Evolutionary conservation across 2,797 vertebrate genomes (phyloP).

Genomic region (Muscicapa striata): DNA sequence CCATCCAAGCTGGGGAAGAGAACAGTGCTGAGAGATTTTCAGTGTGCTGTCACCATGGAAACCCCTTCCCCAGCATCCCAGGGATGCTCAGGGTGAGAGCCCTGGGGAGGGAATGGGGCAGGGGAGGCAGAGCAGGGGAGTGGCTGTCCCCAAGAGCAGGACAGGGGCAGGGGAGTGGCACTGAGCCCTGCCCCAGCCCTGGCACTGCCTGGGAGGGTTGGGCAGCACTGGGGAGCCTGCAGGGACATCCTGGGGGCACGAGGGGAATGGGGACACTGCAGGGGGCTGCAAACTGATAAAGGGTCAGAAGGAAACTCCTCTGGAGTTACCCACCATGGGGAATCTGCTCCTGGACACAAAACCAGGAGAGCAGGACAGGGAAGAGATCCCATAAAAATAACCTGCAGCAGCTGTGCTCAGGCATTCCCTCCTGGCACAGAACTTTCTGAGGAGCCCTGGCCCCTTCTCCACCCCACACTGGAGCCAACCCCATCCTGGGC

Average conservation of each 20-base stretch:
- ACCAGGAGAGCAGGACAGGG: neutral
- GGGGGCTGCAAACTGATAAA: neutral
- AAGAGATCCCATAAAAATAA: neutral
- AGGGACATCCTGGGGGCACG: neutral
- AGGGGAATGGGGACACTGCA: accelerated
- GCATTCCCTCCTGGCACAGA: accelerated
- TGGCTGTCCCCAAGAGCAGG: neutral
- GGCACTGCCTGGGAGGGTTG: too few relatives aligned
- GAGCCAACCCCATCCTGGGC: accelerated
- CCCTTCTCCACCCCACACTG: accelerated
- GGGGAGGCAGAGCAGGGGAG: neutral
- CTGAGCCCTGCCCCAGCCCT: neutral
- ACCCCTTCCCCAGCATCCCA: conserved; percentile 18
- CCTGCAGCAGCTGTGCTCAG: neutral
- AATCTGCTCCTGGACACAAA: neutral
- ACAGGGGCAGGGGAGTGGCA: neutral
- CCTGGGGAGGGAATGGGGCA: neutral
- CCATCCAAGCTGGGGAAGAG: neutral
- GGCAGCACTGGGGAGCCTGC: neutral
- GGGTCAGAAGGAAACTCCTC: neutral
- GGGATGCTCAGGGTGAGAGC: neutral
- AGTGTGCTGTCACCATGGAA: conserved; percentile 12
- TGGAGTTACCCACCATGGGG: neutral
- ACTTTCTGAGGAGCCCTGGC: neutral
- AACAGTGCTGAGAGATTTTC: neutral